Conservation (phyloP, 2,888 invertebrate species). For the Tortricodes alternella region DNA sequence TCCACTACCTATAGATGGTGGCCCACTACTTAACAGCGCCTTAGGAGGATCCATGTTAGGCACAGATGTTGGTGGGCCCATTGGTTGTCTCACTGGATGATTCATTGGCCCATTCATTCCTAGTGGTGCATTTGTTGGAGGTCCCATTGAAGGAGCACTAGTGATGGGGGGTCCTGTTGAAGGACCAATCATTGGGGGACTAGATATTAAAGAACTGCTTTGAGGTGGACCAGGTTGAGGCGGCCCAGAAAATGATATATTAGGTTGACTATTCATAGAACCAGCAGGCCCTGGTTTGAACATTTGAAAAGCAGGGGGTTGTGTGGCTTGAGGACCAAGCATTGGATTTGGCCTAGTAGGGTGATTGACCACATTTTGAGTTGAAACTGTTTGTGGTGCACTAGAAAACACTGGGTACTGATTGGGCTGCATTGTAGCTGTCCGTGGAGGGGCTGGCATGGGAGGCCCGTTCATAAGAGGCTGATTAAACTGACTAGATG, state of each 20-base stretch:
- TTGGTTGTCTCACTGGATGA: constrained; percentile 26
- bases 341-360: constrained; percentile 42
- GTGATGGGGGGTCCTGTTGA: constrained; percentile 26
- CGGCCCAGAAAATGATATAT: constrained; percentile 49
- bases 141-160: constrained; percentile 28
- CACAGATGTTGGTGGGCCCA: constrained; percentile 36
- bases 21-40: constrained; percentile 32
- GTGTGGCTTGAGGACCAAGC: constrained; percentile 38
- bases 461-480: constrained; percentile 66
- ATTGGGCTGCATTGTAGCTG: constrained; percentile 7
- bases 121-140: constrained; percentile 33
- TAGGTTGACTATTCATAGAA: constrained; percentile 50
- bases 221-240: constrained; percentile 46
- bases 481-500: constrained; percentile 72
- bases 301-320: constrained; percentile 35
- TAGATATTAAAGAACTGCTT: constrained; percentile 57
- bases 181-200: constrained; percentile 45
- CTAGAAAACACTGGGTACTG: constrained; percentile 33
- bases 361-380: constrained; percentile 40
- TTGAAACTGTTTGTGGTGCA: constrained; percentile 39
- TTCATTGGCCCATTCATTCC: constrained; percentile 25
- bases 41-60: constrained; percentile 36
- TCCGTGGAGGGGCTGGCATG: constrained; percentile 28
- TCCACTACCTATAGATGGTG: constrained; percentile 31
- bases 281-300: constrained; percentile 43